Percentiles rank a stretch among this genome's conserved stretches.
Conservation (phyloP, 2,113 vertebrate species). For the Orycteropus afer region DNA sequence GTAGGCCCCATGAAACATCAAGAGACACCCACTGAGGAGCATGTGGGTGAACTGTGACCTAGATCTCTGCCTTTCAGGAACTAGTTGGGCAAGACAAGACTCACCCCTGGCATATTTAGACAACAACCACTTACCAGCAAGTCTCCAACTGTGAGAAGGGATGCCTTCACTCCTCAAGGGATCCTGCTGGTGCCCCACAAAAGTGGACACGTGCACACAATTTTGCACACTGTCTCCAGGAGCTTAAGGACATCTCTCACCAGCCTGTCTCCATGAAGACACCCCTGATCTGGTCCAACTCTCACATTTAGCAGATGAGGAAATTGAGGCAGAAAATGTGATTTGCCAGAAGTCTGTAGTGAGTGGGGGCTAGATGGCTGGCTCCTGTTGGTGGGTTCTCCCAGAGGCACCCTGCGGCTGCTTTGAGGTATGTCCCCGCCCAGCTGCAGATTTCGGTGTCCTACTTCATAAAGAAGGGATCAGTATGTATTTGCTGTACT, state of each 20-base stretch:
- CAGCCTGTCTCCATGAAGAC: background rate
- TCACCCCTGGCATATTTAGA: background rate
- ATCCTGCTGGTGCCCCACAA: accelerated
- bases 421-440: accelerated
- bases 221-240: background rate
- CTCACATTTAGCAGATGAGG: background rate
- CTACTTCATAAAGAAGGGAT: background rate
- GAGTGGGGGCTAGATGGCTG: background rate
- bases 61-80: slow-evolving; percentile 11
- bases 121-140: background rate
- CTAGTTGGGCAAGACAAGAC: background rate
- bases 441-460: background rate
- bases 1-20: background rate
- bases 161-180: background rate
- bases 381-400: background rate
- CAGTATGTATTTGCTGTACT: accelerated
- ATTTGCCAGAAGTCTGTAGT: background rate
- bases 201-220: accelerated
- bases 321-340: background rate
- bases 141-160: background rate
- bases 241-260: no score
- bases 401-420: background rate
- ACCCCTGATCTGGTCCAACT: no score
- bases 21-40: background rate
- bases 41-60: background rate